These are phyloP conservation scores for Astropecten irregularis DNA, from an alignment of 53 echinoderm and acorn worm genomes.

Conservation along the genomic window DNA sequence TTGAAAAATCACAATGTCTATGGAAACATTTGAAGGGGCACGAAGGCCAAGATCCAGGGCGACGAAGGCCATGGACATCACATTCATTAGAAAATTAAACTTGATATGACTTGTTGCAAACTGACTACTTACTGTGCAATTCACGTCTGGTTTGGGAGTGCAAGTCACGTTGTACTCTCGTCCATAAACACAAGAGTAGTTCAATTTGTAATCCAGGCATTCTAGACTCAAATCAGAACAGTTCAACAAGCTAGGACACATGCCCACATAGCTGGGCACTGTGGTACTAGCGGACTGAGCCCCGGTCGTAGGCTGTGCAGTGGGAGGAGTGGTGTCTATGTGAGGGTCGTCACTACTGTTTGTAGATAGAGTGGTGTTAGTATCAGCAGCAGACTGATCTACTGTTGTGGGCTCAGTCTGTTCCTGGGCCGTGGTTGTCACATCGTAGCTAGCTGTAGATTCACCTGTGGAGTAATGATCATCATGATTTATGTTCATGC, in stretches of 20 bases:
- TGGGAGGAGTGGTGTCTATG: not conserved
- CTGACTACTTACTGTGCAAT: slow-evolving; percentile 84
- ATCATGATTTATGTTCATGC: not conserved
- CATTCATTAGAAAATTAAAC: no score
- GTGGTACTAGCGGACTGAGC: slow-evolving; percentile 5
- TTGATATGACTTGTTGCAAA: no score
- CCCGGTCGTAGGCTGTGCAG: not conserved
- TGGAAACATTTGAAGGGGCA: no score
- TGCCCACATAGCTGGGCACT: not conserved
- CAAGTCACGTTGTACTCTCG: slow-evolving; percentile 82
- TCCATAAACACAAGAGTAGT: slow-evolving; percentile 78
- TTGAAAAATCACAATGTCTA: no score
- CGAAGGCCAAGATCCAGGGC: no score
- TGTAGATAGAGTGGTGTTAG: not conserved
- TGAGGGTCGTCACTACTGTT: not conserved
- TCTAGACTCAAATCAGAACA: slow-evolving; percentile 76
- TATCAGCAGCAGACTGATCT: not conserved
- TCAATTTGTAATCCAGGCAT: slow-evolving; percentile 79
- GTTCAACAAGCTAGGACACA: slow-evolving; percentile 58
- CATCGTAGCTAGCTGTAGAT: slow-evolving; percentile 9
- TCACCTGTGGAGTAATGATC: not conserved
- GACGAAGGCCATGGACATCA: no score
- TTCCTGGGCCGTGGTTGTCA: not conserved
- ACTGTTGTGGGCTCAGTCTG: not conserved
- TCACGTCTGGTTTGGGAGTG: slow-evolving; percentile 63